Percentiles rank a stretch among this genome's conserved stretches.
Conservation (phyloP, 2,113 vertebrate genomes). For the Passer domesticus region DNA sequence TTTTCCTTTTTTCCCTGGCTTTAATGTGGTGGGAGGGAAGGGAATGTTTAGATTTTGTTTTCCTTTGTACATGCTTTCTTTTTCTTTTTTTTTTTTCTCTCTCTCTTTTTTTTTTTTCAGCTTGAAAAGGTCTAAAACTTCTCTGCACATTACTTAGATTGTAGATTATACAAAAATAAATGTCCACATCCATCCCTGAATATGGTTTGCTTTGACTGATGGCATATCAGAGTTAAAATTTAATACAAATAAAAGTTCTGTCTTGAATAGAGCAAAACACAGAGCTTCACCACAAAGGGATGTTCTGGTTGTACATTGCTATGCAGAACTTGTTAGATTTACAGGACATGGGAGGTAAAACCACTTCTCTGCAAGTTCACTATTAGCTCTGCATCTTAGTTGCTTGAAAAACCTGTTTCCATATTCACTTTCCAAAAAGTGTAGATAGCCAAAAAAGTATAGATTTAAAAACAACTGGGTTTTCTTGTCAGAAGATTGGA, state of each 20-base stretch:
- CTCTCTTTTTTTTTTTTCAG: not conserved
- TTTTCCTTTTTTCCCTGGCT: not conserved
- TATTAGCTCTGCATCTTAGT: not conserved
- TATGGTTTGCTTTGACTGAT: not conserved
- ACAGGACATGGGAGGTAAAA: not conserved
- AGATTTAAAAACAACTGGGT: not conserved
- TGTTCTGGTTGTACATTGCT: not conserved
- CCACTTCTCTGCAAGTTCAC: not conserved
- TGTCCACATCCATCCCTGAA: not conserved
- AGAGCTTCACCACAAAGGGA: not conserved
- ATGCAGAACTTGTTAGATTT: not conserved
- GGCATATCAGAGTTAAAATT: not conserved
- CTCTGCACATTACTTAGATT: not conserved
- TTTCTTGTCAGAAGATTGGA: not conserved
- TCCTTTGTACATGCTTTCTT: not conserved
- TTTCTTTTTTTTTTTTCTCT: not conserved
- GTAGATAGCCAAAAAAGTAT: not conserved
- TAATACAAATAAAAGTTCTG: not conserved
- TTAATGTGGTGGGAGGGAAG: rapidly evolving
- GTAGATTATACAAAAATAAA: slow-evolving; percentile 2
- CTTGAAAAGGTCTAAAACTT: not conserved
- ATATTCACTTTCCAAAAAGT: not conserved
- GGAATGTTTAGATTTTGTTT: not conserved
- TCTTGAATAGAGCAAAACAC: not conserved
- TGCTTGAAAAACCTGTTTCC: not conserved